These are phyloP conservation scores for Pterocles orientalis DNA, from an alignment of 2,113 vertebrate genomes.

Conservation along the genomic window DNA sequence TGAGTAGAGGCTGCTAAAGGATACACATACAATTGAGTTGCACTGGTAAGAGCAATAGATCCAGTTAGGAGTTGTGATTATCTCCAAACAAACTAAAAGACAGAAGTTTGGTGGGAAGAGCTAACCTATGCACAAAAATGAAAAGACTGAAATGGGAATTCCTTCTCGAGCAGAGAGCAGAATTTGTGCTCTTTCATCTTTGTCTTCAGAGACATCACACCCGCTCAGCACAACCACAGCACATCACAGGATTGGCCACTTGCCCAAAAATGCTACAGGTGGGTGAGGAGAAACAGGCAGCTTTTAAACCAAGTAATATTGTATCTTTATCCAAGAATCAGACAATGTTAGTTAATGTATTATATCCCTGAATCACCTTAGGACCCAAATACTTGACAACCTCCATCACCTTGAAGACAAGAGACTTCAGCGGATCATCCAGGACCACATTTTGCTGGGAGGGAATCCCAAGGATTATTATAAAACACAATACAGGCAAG, in stretches of 20 bases:
- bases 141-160: background rate
- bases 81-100: background rate
- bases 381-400: background rate
- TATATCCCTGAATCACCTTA: background rate
- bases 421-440: background rate
- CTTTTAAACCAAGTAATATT: background rate
- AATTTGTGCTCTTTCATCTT: background rate
- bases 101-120: background rate
- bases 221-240: background rate
- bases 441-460: accelerated
- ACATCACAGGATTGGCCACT: background rate
- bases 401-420: background rate
- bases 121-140: background rate
- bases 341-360: background rate
- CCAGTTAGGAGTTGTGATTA: background rate
- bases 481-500: accelerated
- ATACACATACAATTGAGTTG: accelerated
- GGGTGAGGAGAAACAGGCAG: background rate
- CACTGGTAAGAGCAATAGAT: background rate
- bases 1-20: background rate
- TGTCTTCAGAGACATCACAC: background rate
- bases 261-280: background rate
- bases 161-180: background rate
- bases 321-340: background rate
- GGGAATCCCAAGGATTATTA: background rate